Evolutionary conservation across 2,888 invertebrate genomes (phyloP).

Genomic region (Cyaniris semiargus): DNA sequence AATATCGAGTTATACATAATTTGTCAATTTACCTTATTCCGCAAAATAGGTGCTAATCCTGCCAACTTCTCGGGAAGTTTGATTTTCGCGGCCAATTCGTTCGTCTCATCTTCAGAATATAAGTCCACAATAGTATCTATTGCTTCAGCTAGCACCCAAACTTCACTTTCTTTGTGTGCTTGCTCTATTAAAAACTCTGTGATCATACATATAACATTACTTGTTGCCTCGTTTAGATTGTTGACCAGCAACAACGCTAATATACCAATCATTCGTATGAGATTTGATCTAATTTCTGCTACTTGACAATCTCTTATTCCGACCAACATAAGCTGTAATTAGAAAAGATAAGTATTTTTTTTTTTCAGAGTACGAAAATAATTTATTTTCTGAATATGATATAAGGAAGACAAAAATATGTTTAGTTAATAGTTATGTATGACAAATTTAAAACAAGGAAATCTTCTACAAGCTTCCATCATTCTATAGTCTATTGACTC

Average conservation of each 20-base stretch:
- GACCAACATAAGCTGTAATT: slow-evolving; percentile 73
- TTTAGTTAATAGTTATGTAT: no score
- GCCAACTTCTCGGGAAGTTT: slow-evolving; percentile 82
- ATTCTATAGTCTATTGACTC: no score
- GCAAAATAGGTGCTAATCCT: slow-evolving; percentile 81
- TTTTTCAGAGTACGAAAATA: no score
- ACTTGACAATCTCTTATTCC: slow-evolving; percentile 77
- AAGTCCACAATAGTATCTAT: slow-evolving; percentile 88
- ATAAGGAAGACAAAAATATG: no score
- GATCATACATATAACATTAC: slow-evolving; percentile 67
- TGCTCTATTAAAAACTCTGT: slow-evolving; percentile 83
- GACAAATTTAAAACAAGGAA: no score
- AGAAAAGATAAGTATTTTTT: background rate
- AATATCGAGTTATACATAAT: background rate
- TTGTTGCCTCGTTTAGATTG: slow-evolving; percentile 61
- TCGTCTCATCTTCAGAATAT: slow-evolving; percentile 88
- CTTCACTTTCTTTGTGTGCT: slow-evolving; percentile 81
- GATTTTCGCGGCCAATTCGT: slow-evolving; percentile 82
- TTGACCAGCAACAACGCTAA: slow-evolving; percentile 74
- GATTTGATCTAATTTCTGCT: slow-evolving; percentile 80
- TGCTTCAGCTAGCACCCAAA: slow-evolving; percentile 87
- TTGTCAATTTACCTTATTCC: slow-evolving; percentile 80
- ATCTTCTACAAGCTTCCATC: no score
- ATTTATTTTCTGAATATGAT: no score
- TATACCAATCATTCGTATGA: slow-evolving; percentile 80